Conservation (phyloP, 2,113 vertebrate genomes). For the Tupaia tana region DNA sequence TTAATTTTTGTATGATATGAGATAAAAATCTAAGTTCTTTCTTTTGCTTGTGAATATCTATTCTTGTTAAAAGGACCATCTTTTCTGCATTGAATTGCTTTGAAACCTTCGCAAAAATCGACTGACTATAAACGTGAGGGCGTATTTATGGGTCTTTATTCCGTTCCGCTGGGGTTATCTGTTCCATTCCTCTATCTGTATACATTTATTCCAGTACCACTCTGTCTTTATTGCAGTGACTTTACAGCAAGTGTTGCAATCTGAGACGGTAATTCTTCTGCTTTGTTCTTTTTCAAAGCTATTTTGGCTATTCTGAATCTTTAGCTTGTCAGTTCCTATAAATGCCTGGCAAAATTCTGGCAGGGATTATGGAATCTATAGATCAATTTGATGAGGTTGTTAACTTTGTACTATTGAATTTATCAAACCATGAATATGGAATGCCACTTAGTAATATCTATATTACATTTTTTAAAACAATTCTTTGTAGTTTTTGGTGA, state of each 20-base stretch:
- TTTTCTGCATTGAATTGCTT: neutral
- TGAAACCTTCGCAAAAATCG: neutral
- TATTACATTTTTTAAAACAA: neutral
- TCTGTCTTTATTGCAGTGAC: neutral
- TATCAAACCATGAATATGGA: neutral
- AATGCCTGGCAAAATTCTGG: neutral
- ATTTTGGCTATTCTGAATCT: neutral
- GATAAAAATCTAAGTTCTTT: neutral
- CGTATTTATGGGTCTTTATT: neutral
- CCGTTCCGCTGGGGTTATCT: neutral
- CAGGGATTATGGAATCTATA: neutral
- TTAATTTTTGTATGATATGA: neutral
- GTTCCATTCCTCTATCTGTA: neutral
- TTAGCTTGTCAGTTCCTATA: neutral
- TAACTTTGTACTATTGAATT: neutral
- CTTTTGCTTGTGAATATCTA: neutral
- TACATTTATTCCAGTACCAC: neutral
- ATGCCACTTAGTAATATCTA: neutral
- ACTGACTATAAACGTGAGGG: neutral
- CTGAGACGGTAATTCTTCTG: neutral
- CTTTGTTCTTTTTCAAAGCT: neutral
- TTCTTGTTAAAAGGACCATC: neutral
- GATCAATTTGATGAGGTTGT: neutral
- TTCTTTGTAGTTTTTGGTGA: neutral
- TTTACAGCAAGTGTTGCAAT: neutral